Percentiles rank a stretch among this genome's conserved stretches.
These are phyloP conservation scores for Prolemur simus DNA, from an alignment of 2,113 vertebrate genomes.

Conservation along the genomic window DNA sequence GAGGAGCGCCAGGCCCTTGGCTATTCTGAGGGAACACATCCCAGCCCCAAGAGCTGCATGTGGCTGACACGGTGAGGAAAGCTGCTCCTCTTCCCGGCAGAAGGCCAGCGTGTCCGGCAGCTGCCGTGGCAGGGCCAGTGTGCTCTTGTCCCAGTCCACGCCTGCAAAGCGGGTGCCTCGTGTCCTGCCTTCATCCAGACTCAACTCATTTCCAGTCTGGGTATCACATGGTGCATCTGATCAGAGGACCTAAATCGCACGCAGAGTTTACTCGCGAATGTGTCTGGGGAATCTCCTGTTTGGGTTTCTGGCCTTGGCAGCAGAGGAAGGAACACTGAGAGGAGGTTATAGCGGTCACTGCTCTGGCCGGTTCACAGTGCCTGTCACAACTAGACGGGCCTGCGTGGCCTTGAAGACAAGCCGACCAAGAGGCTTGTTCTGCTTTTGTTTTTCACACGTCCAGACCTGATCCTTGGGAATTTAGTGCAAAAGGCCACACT, in stretches of 20 bases:
- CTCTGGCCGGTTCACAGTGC: background rate
- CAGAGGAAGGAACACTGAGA: background rate
- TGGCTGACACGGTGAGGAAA: background rate
- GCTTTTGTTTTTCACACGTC: background rate
- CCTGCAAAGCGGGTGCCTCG: background rate
- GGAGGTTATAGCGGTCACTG: background rate
- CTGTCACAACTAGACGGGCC: too few species aligned
- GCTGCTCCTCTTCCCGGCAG: background rate
- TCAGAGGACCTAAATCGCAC: background rate
- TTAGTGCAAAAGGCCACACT: background rate
- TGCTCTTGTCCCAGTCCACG: background rate
- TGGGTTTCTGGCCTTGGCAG: background rate
- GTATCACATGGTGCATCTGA: too few species aligned
- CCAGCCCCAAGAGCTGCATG: background rate
- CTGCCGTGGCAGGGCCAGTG: accelerated
- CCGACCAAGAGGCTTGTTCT: background rate
- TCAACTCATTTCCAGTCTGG: background rate
- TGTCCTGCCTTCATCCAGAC: background rate
- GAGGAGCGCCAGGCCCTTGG: background rate
- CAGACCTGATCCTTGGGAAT: background rate
- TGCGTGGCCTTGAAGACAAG: background rate
- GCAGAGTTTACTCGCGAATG: background rate
- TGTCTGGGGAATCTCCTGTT: background rate
- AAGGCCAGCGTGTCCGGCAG: too few species aligned
- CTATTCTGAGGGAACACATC: background rate